Base-by-base conservation (phyloP, 92 coral and sea anemone genomes). In the Zoanthus solanderi region DNA sequence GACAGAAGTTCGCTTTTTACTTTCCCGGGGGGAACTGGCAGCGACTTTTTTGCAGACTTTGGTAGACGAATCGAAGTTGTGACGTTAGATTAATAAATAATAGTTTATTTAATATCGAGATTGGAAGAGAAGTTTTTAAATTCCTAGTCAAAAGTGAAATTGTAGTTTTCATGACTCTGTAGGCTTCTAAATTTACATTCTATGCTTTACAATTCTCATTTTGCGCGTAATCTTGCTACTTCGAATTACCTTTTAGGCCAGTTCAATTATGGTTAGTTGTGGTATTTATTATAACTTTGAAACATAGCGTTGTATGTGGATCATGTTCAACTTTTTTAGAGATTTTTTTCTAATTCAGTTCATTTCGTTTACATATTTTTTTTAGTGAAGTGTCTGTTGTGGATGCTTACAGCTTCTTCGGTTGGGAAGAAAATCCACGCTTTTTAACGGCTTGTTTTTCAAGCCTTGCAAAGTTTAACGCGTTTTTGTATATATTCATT, bases 51-150 rank as follows among this genome's bases (percentile, higher is more conserved):
- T 83, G 83, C 86, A 71, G 92, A 88, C 63, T 95, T 93, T 77
- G 96, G 96, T 44, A 91, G 97, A 17, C 90, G 94, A 65, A 87
- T 94, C 61, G 99, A 97, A 88, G 99, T 97, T 17, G 99, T 97
- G 53, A 97, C 95, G 69, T 76, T 97, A 56, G 99, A 97, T 86
- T 97, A 84, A 94, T 52, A 44, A 84, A 37, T 48, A 30, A 47
- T 44, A 77, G 46, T 76, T 48, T 76, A 46, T 52, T 46, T 18
- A 23, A 30, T 76, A 31, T 69, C 75, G 28, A 77, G 61, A 46
- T 77, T 53, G 82, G 82, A 56, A 30, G 67, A 45, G 60, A 63
- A n/a, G 66, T 81, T 50, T 81, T 65, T 4, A 79, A 54, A 58
- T 79, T 79, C 50, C 17, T 79, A 32, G 66, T 77, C 47, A 69